Base-by-base conservation (phyloP, 1,140 invertebrate genomes). In the Pissodes strobi region DNA sequence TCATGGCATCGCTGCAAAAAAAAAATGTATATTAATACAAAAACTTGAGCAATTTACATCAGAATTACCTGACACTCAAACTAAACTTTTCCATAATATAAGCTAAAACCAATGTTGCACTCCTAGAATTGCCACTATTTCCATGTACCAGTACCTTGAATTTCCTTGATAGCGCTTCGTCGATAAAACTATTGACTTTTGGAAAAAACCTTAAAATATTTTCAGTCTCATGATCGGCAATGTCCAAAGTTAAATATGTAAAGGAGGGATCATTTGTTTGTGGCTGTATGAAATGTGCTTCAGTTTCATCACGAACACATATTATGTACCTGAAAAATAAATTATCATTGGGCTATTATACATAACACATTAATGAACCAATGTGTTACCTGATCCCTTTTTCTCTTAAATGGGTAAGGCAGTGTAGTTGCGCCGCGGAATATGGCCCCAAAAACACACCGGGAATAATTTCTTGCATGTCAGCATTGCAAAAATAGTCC, bases 71-170 rank as follows among this genome's bases (percentile, higher is more conserved):
- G 68, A 81, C 82, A 2, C 80, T 79, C 10, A 88, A 72, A 23
- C 82, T 81, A 78, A 85, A 88, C 69, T 83, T 87, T 73, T 88
- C 83, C 88, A 91, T 91, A 17, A 90, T 76, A 74, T 88, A 91
- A 17, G 86, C 88, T 59, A 90, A 79, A 53, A 88, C 86, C 38
- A 91, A 74, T 39, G 89, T 84, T 15, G 88, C 88, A 70, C 88
- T 89, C 77, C 88, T 80, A 3, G 88, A 90, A 66, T 88, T 88
- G 6, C 89, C 88, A 66, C 84, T 86, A 79, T 89, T 90, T 37
- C 88, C 87, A 79, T 90, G 88, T n/a, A 91, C 82, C 5, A 91
- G 72, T 25, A 85, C 86, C 73, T 84, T 85, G 17, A 87, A 87
- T 21, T 84, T 83, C 48, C 74, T 76, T 3, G 75, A 76, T 23